Evolutionary conservation across 2,888 invertebrate species (phyloP), one percentile per base, ranked within the genome.

Genomic region (Drosophila nigritarsus): DNA sequence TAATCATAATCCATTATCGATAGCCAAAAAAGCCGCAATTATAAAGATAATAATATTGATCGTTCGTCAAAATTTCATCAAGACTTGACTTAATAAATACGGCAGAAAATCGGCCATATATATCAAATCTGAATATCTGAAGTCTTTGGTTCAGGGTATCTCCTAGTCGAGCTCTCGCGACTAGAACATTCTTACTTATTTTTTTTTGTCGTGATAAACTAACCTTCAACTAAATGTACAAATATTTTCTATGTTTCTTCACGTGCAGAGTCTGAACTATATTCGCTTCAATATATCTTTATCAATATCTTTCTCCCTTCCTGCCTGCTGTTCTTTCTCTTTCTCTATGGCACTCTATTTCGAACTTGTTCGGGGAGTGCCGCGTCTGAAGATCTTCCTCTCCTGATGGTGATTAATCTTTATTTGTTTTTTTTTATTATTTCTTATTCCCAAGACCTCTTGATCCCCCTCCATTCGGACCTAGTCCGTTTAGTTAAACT

Each of bases 391-490:
- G 29, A 11, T 78, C 4, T 7, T 55, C 6, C 6, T 75, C 8
- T 50, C 40, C 48, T 32, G 54, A 30, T n/a, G 27, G 92, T 90
- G 45, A 95, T 94, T 95, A 3, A 95, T 95, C n/a, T 20, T 18
- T n/a, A 18, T 45, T 38, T 53, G 1, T 27, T 15, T 9, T 20
- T 20, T 20, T 15, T 24, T 7, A 8, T 13, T 20, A 2, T 15
- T 13, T 45, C 2, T 13, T 20, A 18, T 24, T 24, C 27, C 24
- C 9, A 34, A 9, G 2, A 51, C 4, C 1, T 30, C 30, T 42
- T 24, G 9, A 32, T 2, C 29, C 18, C 13, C 1, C 7, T 18
- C 4, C 11, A 15, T 27, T 20, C 34, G 15, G 20, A 34, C 53
- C n/a, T 36, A 11, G 4, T n/a, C 36, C 60, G 29, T 3, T 50